These are phyloP conservation scores for Cliona cf. orientalis DNA, from an alignment of 37 sponge, comb jelly and placozoan genomes.

Conservation along the genomic window DNA sequence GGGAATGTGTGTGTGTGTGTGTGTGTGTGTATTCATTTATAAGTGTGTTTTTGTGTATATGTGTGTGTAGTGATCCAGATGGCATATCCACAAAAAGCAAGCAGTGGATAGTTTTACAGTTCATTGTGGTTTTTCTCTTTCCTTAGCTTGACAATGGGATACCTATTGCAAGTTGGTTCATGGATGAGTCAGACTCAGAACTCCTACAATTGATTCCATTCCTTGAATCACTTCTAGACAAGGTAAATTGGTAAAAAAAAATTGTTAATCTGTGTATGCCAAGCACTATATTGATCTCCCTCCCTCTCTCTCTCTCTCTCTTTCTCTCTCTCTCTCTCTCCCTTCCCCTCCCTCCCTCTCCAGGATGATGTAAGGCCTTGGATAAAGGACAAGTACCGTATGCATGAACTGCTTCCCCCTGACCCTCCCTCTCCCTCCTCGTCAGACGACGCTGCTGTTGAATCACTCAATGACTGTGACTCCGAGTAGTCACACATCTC, in stretches of 20 bases:
- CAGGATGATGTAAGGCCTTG: constrained; percentile 93
- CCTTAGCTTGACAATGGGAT: constrained; percentile 93
- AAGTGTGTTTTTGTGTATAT: neutral
- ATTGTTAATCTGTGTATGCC: neutral
- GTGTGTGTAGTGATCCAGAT: neutral
- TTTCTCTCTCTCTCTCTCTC: neutral
- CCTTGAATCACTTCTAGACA: constrained; percentile 74
- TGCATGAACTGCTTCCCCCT: constrained; percentile 92
- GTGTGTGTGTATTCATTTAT: neutral
- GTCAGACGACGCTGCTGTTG: too few species aligned
- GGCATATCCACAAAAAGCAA: neutral
- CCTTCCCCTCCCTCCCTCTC: neutral
- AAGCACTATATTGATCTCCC: neutral
- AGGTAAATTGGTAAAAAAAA: constrained; percentile 51
- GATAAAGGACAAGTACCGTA: constrained; percentile 79
- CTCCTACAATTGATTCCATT: constrained; percentile 90
- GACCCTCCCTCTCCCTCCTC: too few species aligned
- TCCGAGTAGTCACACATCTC: too few species aligned
- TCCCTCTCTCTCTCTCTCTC: constrained; percentile 5
- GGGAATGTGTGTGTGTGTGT: neutral
- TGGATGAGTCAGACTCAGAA: constrained; percentile 82
- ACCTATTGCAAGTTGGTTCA: constrained; percentile 96
- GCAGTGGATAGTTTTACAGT: neutral
- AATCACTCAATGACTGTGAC: too few species aligned
- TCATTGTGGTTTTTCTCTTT: constrained; percentile 1